Percentiles rank a stretch among this genome's conserved stretches.
Evolutionary conservation across 1,140 invertebrate species (phyloP).

Genomic region (Metopolophium dirhodum): DNA sequence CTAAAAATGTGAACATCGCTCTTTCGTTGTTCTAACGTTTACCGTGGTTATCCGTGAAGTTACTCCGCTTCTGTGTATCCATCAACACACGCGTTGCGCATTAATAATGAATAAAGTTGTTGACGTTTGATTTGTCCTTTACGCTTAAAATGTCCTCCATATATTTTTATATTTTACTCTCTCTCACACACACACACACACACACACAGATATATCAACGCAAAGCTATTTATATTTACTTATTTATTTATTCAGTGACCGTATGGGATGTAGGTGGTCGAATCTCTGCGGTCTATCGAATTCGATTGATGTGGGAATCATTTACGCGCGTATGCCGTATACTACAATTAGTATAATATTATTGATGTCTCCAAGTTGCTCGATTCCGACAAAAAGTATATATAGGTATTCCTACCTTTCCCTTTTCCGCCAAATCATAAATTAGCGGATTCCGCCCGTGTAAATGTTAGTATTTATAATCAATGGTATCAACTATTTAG

Average conservation of each 20-base stretch:
- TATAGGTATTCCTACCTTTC: too few species aligned
- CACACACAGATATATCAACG: background rate
- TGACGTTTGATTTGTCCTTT: background rate
- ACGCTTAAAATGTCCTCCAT: background rate
- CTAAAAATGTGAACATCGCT: background rate
- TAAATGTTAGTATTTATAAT: too few species aligned
- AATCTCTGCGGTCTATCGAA: background rate
- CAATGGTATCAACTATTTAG: too few species aligned
- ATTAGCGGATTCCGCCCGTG: too few species aligned
- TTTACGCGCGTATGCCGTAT: background rate
- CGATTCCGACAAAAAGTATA: too few species aligned
- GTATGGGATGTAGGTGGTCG: background rate
- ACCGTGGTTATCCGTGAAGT: background rate
- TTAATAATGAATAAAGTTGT: conserved; percentile 18
- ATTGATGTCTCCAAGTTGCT: too few species aligned
- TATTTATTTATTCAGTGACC: background rate
- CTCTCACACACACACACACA: too few species aligned
- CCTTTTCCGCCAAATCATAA: too few species aligned
- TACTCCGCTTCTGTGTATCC: background rate
- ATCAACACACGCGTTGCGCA: background rate
- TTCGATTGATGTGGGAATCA: background rate
- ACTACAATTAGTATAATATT: background rate
- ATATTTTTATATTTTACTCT: background rate
- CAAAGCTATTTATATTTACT: background rate
- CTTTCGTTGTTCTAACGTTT: background rate